Percentiles rank a stretch among this genome's conserved stretches.
Conservation (phyloP, 2,113 vertebrate species). For the Macrotis lagotis region DNA sequence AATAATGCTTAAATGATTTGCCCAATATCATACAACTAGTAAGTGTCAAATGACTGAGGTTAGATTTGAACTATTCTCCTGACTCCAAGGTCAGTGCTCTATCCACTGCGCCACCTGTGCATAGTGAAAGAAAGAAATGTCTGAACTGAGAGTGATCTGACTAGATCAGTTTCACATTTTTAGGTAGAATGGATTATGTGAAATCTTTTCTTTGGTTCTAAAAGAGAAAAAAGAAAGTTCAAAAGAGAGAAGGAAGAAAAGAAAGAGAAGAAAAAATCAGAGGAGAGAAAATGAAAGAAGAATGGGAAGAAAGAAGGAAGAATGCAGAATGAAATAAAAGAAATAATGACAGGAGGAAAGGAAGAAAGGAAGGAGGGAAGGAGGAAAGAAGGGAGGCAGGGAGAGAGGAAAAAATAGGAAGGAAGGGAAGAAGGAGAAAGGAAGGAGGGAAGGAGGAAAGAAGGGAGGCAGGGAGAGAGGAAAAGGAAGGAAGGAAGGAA, state of each 20-base stretch:
- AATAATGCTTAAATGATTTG: no score
- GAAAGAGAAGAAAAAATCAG: background rate
- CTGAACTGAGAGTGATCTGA: background rate
- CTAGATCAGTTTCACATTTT: background rate
- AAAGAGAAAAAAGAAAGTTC: background rate
- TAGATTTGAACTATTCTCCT: no score
- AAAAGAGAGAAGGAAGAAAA: background rate
- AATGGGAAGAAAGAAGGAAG: background rate
- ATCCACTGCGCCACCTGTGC: no score
- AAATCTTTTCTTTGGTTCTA: background rate
- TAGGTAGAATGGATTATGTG: background rate
- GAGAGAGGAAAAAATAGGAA: background rate
- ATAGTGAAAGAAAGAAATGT: slow-evolving; percentile 33
- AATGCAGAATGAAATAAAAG: background rate
- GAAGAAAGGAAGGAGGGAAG: background rate
- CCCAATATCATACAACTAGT: no score
- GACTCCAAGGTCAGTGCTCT: no score
- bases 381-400: background rate
- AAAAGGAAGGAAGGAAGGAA: background rate
- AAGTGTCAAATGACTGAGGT: no score
- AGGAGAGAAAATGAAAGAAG: background rate
- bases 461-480: background rate
- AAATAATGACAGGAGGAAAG: background rate
- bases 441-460: background rate
- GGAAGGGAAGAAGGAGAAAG: background rate